Evolutionary conservation across 1,140 invertebrate genomes (phyloP), one percentile per base, ranked within the genome.

Genomic region (Atopsyche davidsoni): DNA sequence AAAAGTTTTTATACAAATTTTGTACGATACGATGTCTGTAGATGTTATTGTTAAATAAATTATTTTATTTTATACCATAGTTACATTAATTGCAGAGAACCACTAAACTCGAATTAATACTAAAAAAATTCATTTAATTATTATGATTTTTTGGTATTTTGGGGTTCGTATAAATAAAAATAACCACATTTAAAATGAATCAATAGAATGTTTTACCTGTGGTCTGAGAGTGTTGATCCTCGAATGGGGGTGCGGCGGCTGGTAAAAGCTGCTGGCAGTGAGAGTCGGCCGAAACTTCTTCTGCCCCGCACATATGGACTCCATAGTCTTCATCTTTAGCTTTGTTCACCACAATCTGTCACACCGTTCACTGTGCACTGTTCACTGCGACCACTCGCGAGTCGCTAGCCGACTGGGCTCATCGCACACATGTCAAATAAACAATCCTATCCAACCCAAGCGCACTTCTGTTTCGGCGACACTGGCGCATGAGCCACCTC

Each of bases 241-340:
- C 25, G 70, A 69, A 43, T 67, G 67, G 56, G 69, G 68, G 45
- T 67, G 67, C 6, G 55, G 55, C n/a, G 51, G 46, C 38, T 72
- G 71, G 61, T 72, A 72, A 61, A 72, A 74, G 60, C 56, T 72
- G 50, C 60, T 67, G 36, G 68, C 64, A 18, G 69, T 72, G 32
- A 58, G 45, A 35, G 66, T 65, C 46, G 67, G 66, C 62, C 71
- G 62, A 57, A 69, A 72, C 58, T 74, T 74, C 63, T 72, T 72
- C 54, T 71, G 70, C 52, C 72, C 68, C 57, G 69, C 70, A 55
- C 65, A 65, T 61, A 74, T 64, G 11, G 69, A 70, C 59, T 72
- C 72, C 69, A 74, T 72, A 0, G 70, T 71, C 53, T 72, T 69
- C 70, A 72, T 72, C 24, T 51, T 65, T 7, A 17, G 21, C 31